These are phyloP conservation scores for Axis porcinus DNA, from an alignment of 2,113 vertebrate species.

Conservation along the genomic window DNA sequence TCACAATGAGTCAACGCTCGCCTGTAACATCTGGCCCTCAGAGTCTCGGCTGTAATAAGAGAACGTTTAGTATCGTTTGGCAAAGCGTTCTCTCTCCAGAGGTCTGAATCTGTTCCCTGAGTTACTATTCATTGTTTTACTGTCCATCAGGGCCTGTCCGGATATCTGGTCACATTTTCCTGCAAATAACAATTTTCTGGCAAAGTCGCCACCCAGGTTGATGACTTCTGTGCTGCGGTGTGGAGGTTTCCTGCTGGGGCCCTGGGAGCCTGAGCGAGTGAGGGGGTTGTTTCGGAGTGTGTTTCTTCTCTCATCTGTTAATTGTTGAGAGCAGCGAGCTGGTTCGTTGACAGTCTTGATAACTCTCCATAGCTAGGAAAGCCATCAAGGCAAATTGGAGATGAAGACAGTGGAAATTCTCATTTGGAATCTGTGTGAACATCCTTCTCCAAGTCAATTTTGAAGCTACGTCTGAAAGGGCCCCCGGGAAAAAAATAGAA, in stretches of 20 bases:
- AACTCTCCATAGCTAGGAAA: not conserved
- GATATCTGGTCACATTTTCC: constrained; percentile 67
- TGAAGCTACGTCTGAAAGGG: not conserved
- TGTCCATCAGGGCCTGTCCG: not conserved
- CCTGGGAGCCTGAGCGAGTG: not conserved
- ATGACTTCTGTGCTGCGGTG: not conserved
- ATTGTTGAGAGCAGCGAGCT: too few species aligned
- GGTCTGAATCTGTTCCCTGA: constrained; percentile 37
- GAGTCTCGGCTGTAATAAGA: constrained; percentile 41
- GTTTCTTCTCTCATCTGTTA: not conserved
- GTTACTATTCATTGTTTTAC: constrained; percentile 18
- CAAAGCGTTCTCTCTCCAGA: constrained; percentile 32
- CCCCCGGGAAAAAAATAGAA: accelerated
- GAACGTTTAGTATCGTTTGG: constrained; percentile 21
- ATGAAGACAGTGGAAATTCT: not conserved
- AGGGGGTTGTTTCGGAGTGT: accelerated
- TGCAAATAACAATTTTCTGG: not conserved
- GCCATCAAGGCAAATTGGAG: not conserved
- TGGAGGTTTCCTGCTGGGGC: not conserved
- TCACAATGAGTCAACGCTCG: not conserved
- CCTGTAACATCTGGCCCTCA: constrained; percentile 17
- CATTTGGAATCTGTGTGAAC: not conserved
- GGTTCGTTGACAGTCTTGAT: not conserved
- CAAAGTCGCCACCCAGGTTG: not conserved
- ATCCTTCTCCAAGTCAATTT: not conserved